These are phyloP conservation scores for Anastrepha obliqua DNA, from an alignment of 1,140 invertebrate species.

Conservation along the genomic window DNA sequence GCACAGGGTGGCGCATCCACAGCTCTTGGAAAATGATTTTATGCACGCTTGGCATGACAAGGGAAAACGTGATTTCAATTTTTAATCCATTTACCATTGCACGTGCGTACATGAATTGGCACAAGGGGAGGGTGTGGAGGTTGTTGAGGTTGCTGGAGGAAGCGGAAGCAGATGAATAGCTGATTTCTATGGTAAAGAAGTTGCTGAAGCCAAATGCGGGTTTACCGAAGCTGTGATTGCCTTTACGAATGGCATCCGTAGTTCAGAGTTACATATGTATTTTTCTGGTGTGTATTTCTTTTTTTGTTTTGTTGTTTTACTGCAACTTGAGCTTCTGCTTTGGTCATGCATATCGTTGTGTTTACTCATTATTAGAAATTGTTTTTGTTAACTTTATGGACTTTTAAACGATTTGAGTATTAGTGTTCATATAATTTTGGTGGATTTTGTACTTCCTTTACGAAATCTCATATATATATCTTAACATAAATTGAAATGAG, in stretches of 20 bases:
- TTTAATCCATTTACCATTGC: constrained; percentile 35
- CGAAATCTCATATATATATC: no score
- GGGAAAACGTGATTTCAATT: constrained; percentile 41
- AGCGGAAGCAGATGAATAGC: neutral
- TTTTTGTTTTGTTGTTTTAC: no score
- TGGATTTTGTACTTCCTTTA: no score
- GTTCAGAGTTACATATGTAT: neutral
- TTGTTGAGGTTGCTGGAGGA: no score
- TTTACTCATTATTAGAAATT: constrained; percentile 22
- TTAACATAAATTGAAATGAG: no score
- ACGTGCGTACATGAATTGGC: neutral
- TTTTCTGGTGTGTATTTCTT: neutral
- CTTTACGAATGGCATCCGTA: neutral
- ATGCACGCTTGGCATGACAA: constrained; percentile 23
- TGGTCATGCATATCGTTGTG: neutral
- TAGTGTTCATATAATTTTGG: neutral
- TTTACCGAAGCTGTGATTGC: neutral
- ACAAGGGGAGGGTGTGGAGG: neutral
- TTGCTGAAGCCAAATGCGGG: neutral
- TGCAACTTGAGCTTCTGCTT: neutral
- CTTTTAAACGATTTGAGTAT: neutral
- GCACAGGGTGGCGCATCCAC: no score
- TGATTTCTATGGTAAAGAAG: neutral
- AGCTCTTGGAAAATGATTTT: neutral
- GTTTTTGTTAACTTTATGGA: neutral